Conservation (phyloP, 2,113 vertebrate species). For the Todiramphus chloris region DNA sequence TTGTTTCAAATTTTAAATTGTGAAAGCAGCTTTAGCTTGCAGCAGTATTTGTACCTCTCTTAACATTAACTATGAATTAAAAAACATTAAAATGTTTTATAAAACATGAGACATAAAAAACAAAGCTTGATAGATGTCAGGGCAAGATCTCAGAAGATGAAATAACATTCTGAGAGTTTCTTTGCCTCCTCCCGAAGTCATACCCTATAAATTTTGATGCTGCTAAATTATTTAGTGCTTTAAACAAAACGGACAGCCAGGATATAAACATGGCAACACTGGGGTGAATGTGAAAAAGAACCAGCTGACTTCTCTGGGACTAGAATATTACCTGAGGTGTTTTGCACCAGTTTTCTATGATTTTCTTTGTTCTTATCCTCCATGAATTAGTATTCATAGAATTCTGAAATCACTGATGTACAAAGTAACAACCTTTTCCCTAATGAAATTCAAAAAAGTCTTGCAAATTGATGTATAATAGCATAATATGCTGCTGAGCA, state of each 20-base stretch:
- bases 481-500: background rate
- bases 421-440: background rate
- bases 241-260: background rate
- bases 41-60: background rate
- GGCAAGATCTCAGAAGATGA: background rate
- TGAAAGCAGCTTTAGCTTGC: background rate
- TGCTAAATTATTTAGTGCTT: constrained; percentile 14
- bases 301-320: background rate
- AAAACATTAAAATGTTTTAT: background rate
- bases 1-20: background rate
- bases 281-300: background rate
- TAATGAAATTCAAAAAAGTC: background rate
- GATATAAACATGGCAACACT: background rate
- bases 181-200: background rate
- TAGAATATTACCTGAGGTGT: background rate
- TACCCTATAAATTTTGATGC: background rate
- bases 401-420: constrained; percentile 15
- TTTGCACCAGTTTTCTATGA: background rate
- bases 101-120: background rate
- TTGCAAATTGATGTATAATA: constrained; percentile 22
- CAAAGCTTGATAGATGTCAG: background rate
- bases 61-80: constrained; percentile 44
- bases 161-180: background rate
- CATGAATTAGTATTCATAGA: background rate
- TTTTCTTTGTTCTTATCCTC: constrained; percentile 22